Percentiles rank a stretch among this genome's conserved stretches.
Conservation (phyloP, 2,888 invertebrate genomes). For the Polyploca ridens region DNA sequence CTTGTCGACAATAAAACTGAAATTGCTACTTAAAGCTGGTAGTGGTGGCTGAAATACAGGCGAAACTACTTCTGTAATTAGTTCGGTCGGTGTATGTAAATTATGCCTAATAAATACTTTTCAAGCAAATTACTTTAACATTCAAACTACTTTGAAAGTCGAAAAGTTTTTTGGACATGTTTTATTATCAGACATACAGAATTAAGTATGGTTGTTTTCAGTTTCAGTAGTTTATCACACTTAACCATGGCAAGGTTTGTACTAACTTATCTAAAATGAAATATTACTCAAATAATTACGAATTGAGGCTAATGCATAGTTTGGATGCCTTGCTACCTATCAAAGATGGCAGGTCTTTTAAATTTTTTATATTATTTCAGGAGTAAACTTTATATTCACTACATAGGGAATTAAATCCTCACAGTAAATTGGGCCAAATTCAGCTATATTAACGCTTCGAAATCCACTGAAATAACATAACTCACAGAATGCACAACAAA, state of each 20-base stretch:
- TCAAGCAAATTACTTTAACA: not conserved
- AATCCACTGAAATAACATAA: not conserved
- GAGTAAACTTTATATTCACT: no score
- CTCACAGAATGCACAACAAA: not conserved
- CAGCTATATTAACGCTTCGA: no score
- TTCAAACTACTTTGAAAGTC: not conserved
- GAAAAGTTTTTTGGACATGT: not conserved
- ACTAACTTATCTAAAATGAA: no score
- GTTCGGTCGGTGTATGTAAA: not conserved
- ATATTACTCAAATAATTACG: no score
- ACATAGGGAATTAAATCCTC: no score
- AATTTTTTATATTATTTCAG: no score
- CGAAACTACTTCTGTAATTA: constrained; percentile 4
- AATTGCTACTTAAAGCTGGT: constrained; percentile 15
- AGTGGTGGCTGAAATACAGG: not conserved
- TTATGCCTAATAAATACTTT: not conserved
- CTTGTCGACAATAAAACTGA: constrained; percentile 13
- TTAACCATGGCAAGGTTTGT: not conserved
- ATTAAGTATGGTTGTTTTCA: not conserved
- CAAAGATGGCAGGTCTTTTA: no score
- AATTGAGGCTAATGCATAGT: not conserved
- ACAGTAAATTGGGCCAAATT: no score
- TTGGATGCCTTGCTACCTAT: no score
- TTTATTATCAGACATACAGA: not conserved
- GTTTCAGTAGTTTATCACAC: not conserved